Base-by-base conservation (phyloP, 2,797 vertebrate genomes). In the Ciconia nigra region DNA sequence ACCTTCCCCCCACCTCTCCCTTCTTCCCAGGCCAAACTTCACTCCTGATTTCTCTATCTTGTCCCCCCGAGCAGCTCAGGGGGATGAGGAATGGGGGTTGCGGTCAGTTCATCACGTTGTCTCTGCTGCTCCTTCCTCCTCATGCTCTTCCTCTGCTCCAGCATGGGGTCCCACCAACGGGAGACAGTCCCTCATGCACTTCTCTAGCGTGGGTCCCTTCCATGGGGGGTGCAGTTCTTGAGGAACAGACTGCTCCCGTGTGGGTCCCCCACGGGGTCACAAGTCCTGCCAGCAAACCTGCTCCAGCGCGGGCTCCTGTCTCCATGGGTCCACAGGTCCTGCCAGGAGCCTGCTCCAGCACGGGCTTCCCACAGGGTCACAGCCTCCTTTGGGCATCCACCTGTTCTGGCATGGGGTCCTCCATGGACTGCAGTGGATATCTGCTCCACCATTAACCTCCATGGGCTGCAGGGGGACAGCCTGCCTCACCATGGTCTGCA, bases 101-200 rank as follows among this genome's bases (percentile, higher is more conserved):
- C 7, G 4, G 10, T 37, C 57, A 37, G 57, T 59, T 37, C 24
- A 26, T 17, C n/a, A 26, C 1, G 2, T 37, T 59, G 57, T 26
- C 57, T 59, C n/a, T 26, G 15, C 24, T 2, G 6, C 57, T 37
- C 24, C 35, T 59, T 59, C 35, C 57, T 59, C 57, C 57, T 59
- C n/a, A 37, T n/a, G 17, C 57, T 37, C 35, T 37, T 59, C 24
- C 57, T 15, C 57, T 37, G 24, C 57, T 59, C n/a, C 57, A 37
- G 57, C 2, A 0, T 59, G 57, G n/a, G 57, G 6, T 59, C 24
- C 22, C 15, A 5, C 21, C 14, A 22, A 35, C 1, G 3, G 57
- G n/a, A n/a, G 22, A 24, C 22, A 58, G n/a, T 58, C 10, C 57
- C 15, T 24, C n/a, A 24, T 15, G 13, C 24, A 24, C 57, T 58